These are phyloP conservation scores for Pipistrellus nathusii DNA, from an alignment of 2,797 vertebrate genomes.

Conservation along the genomic window DNA sequence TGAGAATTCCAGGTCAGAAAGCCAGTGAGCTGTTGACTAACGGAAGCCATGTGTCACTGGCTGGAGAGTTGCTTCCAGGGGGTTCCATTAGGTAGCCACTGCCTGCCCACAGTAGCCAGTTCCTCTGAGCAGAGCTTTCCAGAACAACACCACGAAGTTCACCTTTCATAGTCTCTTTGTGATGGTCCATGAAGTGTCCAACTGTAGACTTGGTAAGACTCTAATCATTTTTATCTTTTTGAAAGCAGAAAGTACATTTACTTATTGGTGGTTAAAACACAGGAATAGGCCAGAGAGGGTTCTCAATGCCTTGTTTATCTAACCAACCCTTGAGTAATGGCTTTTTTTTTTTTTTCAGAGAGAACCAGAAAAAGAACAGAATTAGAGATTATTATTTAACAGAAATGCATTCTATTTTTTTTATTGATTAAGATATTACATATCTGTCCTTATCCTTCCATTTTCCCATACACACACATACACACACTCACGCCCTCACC, in stretches of 20 bases:
- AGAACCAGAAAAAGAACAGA: constrained; percentile 5
- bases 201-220: constrained; percentile 81
- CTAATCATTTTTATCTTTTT: constrained; percentile 89
- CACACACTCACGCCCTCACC: no score
- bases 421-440: no score
- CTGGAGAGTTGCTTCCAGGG: constrained; percentile 37
- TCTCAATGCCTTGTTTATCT: constrained; percentile 79
- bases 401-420: constrained; percentile 14
- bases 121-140: constrained; percentile 78
- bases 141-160: constrained; percentile 86
- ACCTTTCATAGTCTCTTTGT: constrained; percentile 70
- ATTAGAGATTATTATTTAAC: background rate
- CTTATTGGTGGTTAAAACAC: constrained; percentile 82
- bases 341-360: constrained; percentile 53
- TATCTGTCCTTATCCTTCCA: no score
- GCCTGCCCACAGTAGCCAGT: constrained; percentile 51
- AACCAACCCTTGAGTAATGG: constrained; percentile 63
- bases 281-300: constrained; percentile 72
- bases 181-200: constrained; percentile 81
- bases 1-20: constrained; percentile 48
- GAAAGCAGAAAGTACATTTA: constrained; percentile 80
- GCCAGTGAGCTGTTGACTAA: constrained; percentile 15
- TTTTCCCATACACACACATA: no score
- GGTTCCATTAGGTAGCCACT: constrained; percentile 52
- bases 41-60: constrained; percentile 1